A percentile compares a stretch with the other conserved stretches of the same genome.
These are phyloP conservation scores for Conus canariensis DNA, from an alignment of 2,888 invertebrate genomes.

Conservation along the genomic window DNA sequence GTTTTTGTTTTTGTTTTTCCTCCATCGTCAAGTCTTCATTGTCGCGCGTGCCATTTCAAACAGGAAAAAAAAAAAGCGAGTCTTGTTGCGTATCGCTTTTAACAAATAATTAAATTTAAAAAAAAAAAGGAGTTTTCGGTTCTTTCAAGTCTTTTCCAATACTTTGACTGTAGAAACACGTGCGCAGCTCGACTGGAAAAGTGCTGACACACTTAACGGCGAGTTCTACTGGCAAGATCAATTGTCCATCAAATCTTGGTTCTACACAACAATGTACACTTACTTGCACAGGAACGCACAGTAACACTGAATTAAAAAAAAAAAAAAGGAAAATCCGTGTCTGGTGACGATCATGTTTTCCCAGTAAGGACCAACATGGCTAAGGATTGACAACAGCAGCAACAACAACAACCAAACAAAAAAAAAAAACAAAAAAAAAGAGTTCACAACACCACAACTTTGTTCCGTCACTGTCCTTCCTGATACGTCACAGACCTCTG, in stretches of 20 bases:
- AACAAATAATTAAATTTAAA: too few relatives aligned
- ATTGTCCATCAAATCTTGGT: neutral
- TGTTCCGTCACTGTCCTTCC: neutral
- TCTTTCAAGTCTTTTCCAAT: neutral
- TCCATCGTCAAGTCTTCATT: neutral
- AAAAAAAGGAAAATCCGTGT: slow-evolving; percentile 9
- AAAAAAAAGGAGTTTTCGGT: too few relatives aligned
- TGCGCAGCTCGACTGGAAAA: neutral
- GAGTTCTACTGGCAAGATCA: slow-evolving; percentile 28
- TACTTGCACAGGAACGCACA: neutral
- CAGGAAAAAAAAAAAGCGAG: too few relatives aligned
- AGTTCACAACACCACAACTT: slow-evolving; percentile 15
- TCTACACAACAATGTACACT: neutral
- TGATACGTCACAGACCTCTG: neutral
- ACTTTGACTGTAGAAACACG: neutral
- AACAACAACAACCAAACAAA: too few relatives aligned
- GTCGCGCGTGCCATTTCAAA: too few relatives aligned
- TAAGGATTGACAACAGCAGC: slow-evolving; percentile 23
- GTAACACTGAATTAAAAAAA: neutral
- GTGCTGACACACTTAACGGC: neutral
- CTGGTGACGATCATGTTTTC: neutral
- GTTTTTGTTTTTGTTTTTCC: neutral
- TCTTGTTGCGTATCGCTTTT: neutral
- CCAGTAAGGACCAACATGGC: neutral
- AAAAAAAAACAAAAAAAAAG: too few relatives aligned